These are phyloP conservation scores for Prunella himalayana DNA, from an alignment of 2,113 vertebrate species.

Conservation along the genomic window DNA sequence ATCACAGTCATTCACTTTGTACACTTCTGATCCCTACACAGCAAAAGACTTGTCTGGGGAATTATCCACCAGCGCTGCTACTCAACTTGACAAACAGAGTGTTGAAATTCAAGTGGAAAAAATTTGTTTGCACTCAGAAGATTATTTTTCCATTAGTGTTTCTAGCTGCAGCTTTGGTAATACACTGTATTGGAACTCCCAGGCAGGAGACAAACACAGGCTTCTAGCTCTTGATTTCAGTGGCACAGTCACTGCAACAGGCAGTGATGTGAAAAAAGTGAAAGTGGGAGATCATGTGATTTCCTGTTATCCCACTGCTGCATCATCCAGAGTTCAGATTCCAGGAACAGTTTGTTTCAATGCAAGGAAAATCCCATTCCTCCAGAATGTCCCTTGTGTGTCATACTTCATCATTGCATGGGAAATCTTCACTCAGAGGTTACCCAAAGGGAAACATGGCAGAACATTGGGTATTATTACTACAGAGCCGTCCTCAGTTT, in stretches of 20 bases:
- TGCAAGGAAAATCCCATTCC: slow-evolving; percentile 67
- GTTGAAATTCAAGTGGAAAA: slow-evolving; percentile 75
- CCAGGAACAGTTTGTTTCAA: slow-evolving; percentile 75
- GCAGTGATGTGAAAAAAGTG: slow-evolving; percentile 68
- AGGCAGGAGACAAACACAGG: slow-evolving; percentile 64
- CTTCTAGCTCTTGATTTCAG: slow-evolving; percentile 82
- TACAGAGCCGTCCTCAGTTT: slow-evolving; percentile 65
- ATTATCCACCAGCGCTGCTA: not conserved
- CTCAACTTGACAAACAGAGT: slow-evolving; percentile 34
- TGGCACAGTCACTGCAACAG: slow-evolving; percentile 75
- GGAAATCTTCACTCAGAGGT: slow-evolving; percentile 70
- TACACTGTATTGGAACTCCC: slow-evolving; percentile 79
- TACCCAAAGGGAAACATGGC: slow-evolving; percentile 55
- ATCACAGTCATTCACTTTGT: slow-evolving; percentile 66
- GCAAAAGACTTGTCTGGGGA: slow-evolving; percentile 67
- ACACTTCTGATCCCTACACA: slow-evolving; percentile 73
- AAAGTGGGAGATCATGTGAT: slow-evolving; percentile 79
- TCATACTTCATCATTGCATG: slow-evolving; percentile 82
- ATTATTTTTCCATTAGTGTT: slow-evolving; percentile 81
- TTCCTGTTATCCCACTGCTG: slow-evolving; percentile 77
- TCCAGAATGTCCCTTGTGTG: slow-evolving; percentile 76
- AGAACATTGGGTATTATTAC: slow-evolving; percentile 75
- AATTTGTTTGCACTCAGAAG: slow-evolving; percentile 81
- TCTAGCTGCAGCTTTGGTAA: slow-evolving; percentile 75
- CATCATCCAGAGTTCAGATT: slow-evolving; percentile 67